Evolutionary conservation across 2,113 vertebrate species (phyloP), one percentile per base, ranked within the genome.

Genomic region (Cairina moschata): DNA sequence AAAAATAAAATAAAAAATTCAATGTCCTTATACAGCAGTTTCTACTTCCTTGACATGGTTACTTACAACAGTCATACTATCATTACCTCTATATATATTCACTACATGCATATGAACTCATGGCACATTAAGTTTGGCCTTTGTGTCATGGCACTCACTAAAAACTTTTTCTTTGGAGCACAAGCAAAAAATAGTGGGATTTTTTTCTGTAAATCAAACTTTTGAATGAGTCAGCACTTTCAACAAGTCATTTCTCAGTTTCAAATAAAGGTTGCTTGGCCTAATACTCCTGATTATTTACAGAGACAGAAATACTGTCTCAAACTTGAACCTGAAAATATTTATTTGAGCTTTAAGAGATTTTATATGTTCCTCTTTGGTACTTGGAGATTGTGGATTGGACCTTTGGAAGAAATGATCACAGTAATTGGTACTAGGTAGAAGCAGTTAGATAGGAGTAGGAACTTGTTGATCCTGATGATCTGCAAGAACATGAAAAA

Each of bases 71-170:
- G 60, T 34, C 54, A 42, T 40, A n/a, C 29, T 59, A 32, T 17
- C 28, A 65, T 44, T 62, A 71, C 40, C 20, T 77, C 4, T 1
- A 48, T 63, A 13, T 20, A 15, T 25, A 68, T 17, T 80, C 72
- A 32, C 32, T 60, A 17, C 0, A 0, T 6, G 11, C 13, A 7
- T 1, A 32, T 22, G 13, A 69, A 46, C 28, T 36, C 40, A 22
- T 9, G 16, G n/a, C 54, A 55, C 20, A 22, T 17, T 16, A 44
- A 23, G 38, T 17, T 52, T 28, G 7, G 13, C 42, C 20, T 75
- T 11, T 0, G 0, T 31, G 74, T 32, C n/a, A n/a, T 2, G 21
- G 48, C 44, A 46, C 14, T 42, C 63, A 23, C 38, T 21, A 52
- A 18, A 40, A 91, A 48, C 9, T 3, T 29, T 20, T 68, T 42